Base-by-base conservation (phyloP, 2,113 vertebrate species). In the Morone saxatilis region DNA sequence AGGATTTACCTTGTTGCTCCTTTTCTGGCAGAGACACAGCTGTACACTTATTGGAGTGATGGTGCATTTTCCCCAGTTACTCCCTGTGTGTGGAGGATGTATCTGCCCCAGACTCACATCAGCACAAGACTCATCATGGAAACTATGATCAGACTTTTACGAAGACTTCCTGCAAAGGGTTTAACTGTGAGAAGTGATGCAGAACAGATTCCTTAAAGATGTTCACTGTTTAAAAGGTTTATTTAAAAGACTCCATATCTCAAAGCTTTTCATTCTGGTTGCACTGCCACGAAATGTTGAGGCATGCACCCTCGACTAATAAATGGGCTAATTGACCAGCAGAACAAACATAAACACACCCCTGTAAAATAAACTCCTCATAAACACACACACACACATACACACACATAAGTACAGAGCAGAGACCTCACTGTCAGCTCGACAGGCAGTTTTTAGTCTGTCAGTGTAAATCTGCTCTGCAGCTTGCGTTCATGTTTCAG, bases 401-500 rank as follows among this genome's bases (percentile, higher is more conserved):
- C 51, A 56, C 65, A 51, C 31, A 72, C 63, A 61, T 60, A 53
- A 57, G 72, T 36, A 74, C 45, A 62, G 20, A 78, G 47, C 57
- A 70, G 59, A 36, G 72, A 76, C 67, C 41, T 57, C 59, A 63
- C 72, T 85, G 67, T 83, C 50, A 62, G 71, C 66, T 80, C 50
- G 5, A 75, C 57, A 68, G 77, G 86, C 74, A 74, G 78, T 83
- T 85, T 89, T 86, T 79, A 83, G 76, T 74, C 48, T 78, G 80
- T 86, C 83, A 81, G 86, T 41, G 60, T 88, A 87, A 92, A 93
- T 94, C 85, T 90, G 86, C 70, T 81, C 69, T 36, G 80, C 76
- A 77, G 87, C 87, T 48, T 69, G 78, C 75, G 47, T 92, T 94
- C 92, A 87, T 94, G 94, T 95, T 93, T 59, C 86, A 93, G 88